Percentiles rank a stretch among this genome's conserved stretches.
These are phyloP conservation scores for Peromyscus melanophrys DNA, from an alignment of 2,797 vertebrate genomes.

Conservation along the genomic window DNA sequence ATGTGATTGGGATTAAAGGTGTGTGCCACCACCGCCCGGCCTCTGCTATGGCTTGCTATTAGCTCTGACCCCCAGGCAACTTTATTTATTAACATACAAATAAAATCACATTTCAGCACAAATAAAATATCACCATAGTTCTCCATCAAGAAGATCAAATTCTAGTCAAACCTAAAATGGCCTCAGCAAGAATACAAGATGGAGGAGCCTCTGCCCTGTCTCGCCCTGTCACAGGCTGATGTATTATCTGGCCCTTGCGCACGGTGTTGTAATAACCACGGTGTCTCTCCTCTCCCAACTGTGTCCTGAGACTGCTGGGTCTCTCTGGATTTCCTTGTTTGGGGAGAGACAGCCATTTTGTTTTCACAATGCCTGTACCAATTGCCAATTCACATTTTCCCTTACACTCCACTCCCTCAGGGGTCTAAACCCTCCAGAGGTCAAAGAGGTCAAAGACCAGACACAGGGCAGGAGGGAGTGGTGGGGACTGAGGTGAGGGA, in stretches of 20 bases:
- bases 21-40: no score
- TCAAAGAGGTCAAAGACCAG: not conserved
- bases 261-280: not conserved
- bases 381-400: not conserved
- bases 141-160: not conserved
- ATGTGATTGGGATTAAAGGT: no score
- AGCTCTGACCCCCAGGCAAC: no score
- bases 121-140: no score
- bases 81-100: no score
- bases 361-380: not conserved
- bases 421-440: not conserved
- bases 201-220: not conserved
- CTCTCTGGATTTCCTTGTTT: not conserved
- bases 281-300: accelerated
- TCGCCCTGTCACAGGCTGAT: not conserved
- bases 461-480: not conserved
- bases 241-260: not conserved
- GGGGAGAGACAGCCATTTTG: no score
- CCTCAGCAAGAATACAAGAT: not conserved
- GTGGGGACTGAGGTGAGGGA: not conserved
- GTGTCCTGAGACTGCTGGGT: not conserved
- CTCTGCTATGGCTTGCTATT: no score
- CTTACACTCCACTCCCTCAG: not conserved
- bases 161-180: not conserved
- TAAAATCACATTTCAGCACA: no score